A percentile compares a stretch with the other conserved stretches of the same genome.
Evolutionary conservation across 2,888 invertebrate species (phyloP).

Genomic region (Sarcophaga caerulescens): DNA sequence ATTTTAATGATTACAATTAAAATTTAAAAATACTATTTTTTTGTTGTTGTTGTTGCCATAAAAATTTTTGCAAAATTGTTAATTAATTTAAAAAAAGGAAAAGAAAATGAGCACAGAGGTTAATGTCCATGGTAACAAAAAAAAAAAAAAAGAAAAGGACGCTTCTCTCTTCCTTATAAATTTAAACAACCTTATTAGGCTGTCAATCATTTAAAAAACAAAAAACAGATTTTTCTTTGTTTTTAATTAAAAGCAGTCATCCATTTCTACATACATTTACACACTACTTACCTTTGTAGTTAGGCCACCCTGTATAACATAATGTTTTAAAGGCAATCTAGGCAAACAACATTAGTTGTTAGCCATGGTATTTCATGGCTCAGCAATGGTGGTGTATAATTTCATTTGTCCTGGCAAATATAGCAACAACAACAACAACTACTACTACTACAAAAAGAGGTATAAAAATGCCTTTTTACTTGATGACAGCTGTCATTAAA

Average conservation of each 20-base stretch:
- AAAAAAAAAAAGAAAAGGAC: not conserved
- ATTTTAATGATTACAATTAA: conserved; percentile 48
- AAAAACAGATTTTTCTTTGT: not conserved
- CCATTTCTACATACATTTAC: not conserved
- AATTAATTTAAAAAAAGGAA: too few species aligned
- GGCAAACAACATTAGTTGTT: not conserved
- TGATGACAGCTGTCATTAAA: conserved; percentile 55
- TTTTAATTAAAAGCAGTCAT: not conserved
- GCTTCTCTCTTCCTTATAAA: not conserved
- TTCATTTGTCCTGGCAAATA: not conserved
- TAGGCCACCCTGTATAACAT: not conserved
- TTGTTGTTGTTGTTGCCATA: not conserved
- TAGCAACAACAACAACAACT: not conserved
- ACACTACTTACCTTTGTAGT: not conserved
- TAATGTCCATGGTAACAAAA: conserved; percentile 44
- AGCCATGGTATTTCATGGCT: not conserved
- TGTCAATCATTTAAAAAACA: conserved; percentile 26
- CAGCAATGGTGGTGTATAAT: not conserved
- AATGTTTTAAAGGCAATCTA: not conserved
- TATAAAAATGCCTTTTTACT: conserved; percentile 7
- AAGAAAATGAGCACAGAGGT: too few species aligned
- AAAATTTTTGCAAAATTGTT: conserved; percentile 30
- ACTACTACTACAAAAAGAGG: not conserved
- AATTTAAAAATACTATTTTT: conserved; percentile 3
- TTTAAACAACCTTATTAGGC: conserved; percentile 10